Conservation (phyloP, 1,140 invertebrate genomes). For the Macrotrachela quadricornifera region DNA sequence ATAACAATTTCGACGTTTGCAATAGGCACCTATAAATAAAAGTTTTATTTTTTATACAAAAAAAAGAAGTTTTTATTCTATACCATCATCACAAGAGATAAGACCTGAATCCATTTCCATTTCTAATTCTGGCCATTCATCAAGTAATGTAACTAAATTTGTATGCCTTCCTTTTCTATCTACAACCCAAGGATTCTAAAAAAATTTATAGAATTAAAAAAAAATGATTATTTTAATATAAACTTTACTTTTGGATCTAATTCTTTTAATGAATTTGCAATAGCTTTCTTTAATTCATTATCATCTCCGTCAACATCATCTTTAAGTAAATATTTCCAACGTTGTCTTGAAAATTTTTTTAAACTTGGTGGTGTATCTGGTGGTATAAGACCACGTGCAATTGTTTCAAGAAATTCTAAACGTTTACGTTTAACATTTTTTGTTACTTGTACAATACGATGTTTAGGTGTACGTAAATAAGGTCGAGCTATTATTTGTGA, state of each 20-base stretch:
- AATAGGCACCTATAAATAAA: too few species aligned
- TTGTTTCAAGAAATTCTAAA: slow-evolving; percentile 42
- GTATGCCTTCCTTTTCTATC: slow-evolving; percentile 36
- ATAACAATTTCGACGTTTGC: too few species aligned
- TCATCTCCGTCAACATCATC: slow-evolving; percentile 6
- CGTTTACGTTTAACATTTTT: slow-evolving; percentile 38
- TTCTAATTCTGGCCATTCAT: slow-evolving; percentile 41
- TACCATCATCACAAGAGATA: too few species aligned
- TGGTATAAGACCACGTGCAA: slow-evolving; percentile 40
- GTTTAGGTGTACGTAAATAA: slow-evolving; percentile 41
- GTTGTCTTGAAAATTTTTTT: slow-evolving; percentile 19
- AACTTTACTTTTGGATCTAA: slow-evolving; percentile 27
- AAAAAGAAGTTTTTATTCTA: too few species aligned
- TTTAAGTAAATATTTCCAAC: slow-evolving; percentile 8
- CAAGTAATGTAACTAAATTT: slow-evolving; percentile 34
- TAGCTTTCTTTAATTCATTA: slow-evolving; percentile 24
- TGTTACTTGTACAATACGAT: slow-evolving; percentile 41
- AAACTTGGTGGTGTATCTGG: slow-evolving; percentile 40
- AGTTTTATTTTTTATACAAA: too few species aligned
- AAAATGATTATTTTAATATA: too few species aligned
- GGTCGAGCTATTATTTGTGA: slow-evolving; percentile 44
- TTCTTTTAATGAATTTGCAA: slow-evolving; percentile 33
- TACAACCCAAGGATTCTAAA: slow-evolving; percentile 35
- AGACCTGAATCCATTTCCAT: slow-evolving; percentile 33
- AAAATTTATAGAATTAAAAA: too few species aligned